Percentiles rank a stretch among this genome's conserved stretches.
Evolutionary conservation across 2,113 vertebrate species (phyloP).

Genomic region (Sigmodon hispidus): DNA sequence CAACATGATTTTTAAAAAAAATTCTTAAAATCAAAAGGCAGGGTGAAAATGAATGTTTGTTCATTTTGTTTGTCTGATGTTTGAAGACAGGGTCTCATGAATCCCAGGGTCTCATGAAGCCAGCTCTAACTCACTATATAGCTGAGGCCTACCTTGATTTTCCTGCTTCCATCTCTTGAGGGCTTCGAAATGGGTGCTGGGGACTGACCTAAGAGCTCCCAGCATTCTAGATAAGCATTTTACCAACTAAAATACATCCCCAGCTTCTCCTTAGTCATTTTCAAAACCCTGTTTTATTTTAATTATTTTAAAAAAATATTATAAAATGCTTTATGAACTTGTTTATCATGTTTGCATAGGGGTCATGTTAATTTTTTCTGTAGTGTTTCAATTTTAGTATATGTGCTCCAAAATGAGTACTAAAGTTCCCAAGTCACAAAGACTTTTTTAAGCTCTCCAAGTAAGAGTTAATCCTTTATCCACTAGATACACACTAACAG

Average conservation of each 20-base stretch:
- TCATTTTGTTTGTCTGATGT: background rate
- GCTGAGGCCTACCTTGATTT: background rate
- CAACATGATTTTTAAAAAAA: background rate
- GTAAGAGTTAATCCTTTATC: slow-evolving; percentile 34
- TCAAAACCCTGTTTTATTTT: slow-evolving; percentile 36
- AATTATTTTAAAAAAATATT: slow-evolving; percentile 1
- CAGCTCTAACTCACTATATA: background rate
- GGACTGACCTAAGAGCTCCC: background rate
- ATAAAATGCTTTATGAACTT: background rate
- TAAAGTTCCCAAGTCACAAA: background rate
- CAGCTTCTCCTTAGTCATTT: background rate
- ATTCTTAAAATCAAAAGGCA: slow-evolving; percentile 2
- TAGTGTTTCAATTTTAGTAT: background rate
- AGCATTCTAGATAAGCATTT: background rate
- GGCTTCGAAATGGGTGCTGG: background rate
- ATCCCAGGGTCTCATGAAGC: background rate
- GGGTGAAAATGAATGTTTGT: background rate
- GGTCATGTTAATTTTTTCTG: background rate
- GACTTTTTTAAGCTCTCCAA: background rate
- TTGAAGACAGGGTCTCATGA: background rate
- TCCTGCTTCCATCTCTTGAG: background rate
- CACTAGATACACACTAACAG: background rate
- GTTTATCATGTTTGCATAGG: background rate
- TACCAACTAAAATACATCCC: background rate
- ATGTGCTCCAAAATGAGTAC: background rate